Conservation (phyloP, 2,797 vertebrate species). For the Chloroceryle amazona region DNA sequence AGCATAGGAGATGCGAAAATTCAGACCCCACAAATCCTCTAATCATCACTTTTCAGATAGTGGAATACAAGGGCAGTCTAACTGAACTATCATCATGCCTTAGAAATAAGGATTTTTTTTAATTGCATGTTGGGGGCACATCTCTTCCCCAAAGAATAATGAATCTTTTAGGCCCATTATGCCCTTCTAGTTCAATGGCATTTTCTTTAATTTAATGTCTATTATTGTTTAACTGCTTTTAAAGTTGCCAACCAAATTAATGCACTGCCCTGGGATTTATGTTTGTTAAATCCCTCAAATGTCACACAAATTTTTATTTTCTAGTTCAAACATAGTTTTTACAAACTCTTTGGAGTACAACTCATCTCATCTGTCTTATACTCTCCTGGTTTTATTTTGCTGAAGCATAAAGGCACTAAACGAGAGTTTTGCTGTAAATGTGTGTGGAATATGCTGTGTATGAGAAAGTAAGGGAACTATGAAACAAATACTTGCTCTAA, state of each 20-base stretch:
- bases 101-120: neutral
- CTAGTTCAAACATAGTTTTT: slow-evolving; percentile 3
- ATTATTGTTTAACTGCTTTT: slow-evolving; percentile 49
- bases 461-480: neutral
- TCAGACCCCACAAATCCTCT: neutral
- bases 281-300: slow-evolving; percentile 48
- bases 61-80: neutral
- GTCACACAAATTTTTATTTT: slow-evolving; percentile 48
- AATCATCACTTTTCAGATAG: neutral
- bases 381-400: neutral
- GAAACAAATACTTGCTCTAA: neutral
- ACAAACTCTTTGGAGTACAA: neutral
- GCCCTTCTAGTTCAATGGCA: neutral
- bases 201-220: slow-evolving; percentile 51
- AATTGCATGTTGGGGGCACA: neutral
- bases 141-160: slow-evolving; percentile 15
- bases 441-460: neutral
- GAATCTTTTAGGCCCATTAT: slow-evolving; percentile 25
- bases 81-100: neutral
- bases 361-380: neutral
- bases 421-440: neutral
- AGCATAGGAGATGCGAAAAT: neutral
- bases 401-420: neutral
- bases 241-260: slow-evolving; percentile 57
- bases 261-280: slow-evolving; percentile 17